Evolutionary conservation across 2,888 invertebrate species (phyloP).

Genomic region (Leptinotarsa tumamoca): DNA sequence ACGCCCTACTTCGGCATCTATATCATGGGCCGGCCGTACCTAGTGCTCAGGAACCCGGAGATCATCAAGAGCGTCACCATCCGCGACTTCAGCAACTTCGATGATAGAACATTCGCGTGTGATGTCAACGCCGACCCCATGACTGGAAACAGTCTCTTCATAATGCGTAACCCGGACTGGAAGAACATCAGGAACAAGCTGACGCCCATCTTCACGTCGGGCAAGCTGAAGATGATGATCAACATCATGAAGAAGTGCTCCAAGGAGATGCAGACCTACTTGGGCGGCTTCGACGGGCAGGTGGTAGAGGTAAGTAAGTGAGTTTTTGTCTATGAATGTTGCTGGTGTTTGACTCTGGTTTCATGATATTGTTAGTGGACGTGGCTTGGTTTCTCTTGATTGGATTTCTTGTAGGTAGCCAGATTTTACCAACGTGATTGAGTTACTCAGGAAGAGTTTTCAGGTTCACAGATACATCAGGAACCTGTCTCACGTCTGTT

Average conservation of each 20-base stretch:
- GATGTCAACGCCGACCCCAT: conserved; percentile 65
- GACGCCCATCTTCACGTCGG: conserved; percentile 69
- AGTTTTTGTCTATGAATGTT: no score
- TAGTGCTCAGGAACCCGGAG: conserved; percentile 66
- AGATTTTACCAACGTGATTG: no score
- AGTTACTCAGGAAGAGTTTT: no score
- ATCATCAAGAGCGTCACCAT: conserved; percentile 66
- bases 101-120: conserved; percentile 67
- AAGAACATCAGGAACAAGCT: conserved; percentile 68
- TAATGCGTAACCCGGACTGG: conserved; percentile 69
- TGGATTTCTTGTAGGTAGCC: no score
- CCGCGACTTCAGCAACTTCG: conserved; percentile 67
- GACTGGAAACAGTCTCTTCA: conserved; percentile 65
- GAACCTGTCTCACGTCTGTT: no score
- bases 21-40: conserved; percentile 67
- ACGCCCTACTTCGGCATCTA: conserved; percentile 66
- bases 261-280: conserved; percentile 56
- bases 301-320: conserved; percentile 47
- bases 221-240: conserved; percentile 70
- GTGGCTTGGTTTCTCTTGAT: no score
- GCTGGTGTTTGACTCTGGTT: no score
- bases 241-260: conserved; percentile 65
- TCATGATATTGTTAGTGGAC: no score
- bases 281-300: conserved; percentile 49
- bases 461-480: no score